Percentiles rank a stretch among this genome's conserved stretches.
Conservation (phyloP, 2,113 vertebrate genomes). For the Erpornis zantholeuca region DNA sequence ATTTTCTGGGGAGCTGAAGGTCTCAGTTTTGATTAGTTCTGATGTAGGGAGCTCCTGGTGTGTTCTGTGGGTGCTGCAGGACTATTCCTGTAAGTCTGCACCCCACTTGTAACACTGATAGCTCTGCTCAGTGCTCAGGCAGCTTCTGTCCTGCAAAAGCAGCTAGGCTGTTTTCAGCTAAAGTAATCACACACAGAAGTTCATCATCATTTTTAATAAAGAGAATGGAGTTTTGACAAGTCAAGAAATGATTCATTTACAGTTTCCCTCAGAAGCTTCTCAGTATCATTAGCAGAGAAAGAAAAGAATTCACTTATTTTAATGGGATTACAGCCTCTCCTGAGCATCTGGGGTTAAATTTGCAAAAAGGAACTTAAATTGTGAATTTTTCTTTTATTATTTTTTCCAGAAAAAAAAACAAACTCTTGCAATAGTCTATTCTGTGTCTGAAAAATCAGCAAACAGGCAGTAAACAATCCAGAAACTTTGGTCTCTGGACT, state of each 20-base stretch:
- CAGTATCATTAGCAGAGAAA: not conserved
- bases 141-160: not conserved
- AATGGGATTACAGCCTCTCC: not conserved
- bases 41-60: not conserved
- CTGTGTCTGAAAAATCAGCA: not conserved
- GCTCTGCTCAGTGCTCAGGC: not conserved
- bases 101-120: not conserved
- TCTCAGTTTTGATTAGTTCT: not conserved
- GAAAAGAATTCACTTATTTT: not conserved
- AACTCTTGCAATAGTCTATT: not conserved
- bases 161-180: not conserved
- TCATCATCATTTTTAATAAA: slow-evolving; percentile 6
- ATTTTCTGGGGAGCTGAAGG: not conserved
- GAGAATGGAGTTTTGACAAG: not conserved
- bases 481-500: not conserved
- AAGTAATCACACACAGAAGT: not conserved
- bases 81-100: not conserved
- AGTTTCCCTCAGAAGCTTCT: not conserved
- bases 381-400: not conserved
- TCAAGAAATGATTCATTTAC: not conserved
- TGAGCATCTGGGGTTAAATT: not conserved
- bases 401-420: not conserved
- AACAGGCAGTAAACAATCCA: not conserved
- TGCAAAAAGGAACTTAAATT: not conserved
- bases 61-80: not conserved